These are phyloP conservation scores for Acrocephalus arundinaceus DNA, from an alignment of 2,113 vertebrate genomes.

Conservation along the genomic window DNA sequence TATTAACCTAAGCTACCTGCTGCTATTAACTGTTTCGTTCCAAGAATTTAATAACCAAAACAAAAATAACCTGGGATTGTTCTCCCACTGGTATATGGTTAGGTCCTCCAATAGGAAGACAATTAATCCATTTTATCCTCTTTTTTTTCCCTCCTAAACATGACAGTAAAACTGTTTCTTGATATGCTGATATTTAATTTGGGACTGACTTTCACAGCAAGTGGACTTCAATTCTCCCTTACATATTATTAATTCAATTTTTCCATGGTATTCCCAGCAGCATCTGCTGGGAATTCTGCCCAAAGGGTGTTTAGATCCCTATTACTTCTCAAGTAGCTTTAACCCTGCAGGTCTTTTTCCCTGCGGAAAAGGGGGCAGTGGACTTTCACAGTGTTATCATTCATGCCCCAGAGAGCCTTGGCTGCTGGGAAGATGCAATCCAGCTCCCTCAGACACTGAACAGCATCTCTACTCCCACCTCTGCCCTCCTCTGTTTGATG, in stretches of 20 bases:
- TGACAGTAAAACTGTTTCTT: not conserved
- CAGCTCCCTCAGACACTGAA: not conserved
- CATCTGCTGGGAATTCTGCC: not conserved
- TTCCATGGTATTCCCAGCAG: not conserved
- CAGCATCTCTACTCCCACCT: not conserved
- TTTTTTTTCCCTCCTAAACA: not conserved
- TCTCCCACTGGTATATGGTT: not conserved
- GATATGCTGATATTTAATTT: not conserved
- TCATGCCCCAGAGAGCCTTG: not conserved
- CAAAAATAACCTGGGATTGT: not conserved
- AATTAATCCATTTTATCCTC: not conserved
- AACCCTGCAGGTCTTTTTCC: not conserved
- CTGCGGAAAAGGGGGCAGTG: not conserved
- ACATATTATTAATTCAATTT: not conserved
- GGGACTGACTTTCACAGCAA: not conserved
- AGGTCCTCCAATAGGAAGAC: not conserved
- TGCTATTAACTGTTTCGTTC: conserved; percentile 55
- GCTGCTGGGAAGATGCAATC: not conserved
- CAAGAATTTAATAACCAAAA: not conserved
- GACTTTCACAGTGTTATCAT: not conserved
- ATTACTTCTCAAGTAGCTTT: not conserved
- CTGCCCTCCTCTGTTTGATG: not conserved
- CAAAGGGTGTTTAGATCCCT: not conserved
- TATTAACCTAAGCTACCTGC: conserved; percentile 69
- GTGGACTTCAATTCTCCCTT: not conserved